Evolutionary conservation across 2,888 invertebrate species (phyloP), one percentile per base, ranked within the genome.

Genomic region (Lypha dubia): DNA sequence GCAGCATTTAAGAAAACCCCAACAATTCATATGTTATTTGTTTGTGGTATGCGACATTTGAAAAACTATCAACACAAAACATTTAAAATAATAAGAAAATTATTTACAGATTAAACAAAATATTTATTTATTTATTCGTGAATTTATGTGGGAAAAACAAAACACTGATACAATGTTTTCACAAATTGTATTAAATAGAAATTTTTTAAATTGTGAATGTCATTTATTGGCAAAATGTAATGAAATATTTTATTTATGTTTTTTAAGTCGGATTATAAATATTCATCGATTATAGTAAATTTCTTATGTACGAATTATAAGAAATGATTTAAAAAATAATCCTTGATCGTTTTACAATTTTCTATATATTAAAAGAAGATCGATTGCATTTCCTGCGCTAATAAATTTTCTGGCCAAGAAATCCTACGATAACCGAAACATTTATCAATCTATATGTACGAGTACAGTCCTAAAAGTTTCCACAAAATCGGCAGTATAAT

Each of bases 11-110:
- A 51, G 8, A 58, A 38, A 35, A 44, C 41, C 41, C 24, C 71
- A 80, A 73, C 38, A 76, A 80, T 84, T 80, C 68, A 84, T 80
- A 73, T 84, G 71, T 76, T 79, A 46, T 84, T 75, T 70, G 22
- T 6, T 38, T 75, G n/a, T n/a, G 53, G 68, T 73, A 75, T 74
- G 79, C 38, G 79, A 70, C 74, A 79, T 63, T 74, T 74, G 22
- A 53, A 62, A 73, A 62, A 49, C 32, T 56, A 65, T 35, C 17
- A 67, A 28, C 53, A 60, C n/a, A 41, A 46, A 58, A 24, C 46
- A 60, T 58, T n/a, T 20, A 41, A 68, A 76, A 58, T 49, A 17
- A 68, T 62, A 22, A 13, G 11, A 49, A 70, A 56, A 49, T 51
- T 58, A 44, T 75, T 76, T 70, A 5, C 20, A 70, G 35, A 63